Evolutionary conservation across 2,888 invertebrate genomes (phyloP).

Genomic region (Troides oblongomaculatus): DNA sequence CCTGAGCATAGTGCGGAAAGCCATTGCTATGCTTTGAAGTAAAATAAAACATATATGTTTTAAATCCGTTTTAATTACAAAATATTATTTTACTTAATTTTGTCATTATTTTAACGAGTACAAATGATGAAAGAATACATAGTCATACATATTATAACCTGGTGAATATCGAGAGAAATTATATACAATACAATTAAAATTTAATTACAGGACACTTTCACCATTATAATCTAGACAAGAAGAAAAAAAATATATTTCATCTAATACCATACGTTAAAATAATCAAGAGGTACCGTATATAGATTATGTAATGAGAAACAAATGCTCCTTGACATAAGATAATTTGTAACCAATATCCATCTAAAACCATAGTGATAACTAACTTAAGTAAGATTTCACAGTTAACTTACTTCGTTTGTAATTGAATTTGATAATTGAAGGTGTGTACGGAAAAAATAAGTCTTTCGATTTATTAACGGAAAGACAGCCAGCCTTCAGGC

Average conservation of each 20-base stretch:
- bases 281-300: not conserved
- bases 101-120: not conserved
- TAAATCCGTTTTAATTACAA: not conserved
- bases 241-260: not conserved
- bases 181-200: not conserved
- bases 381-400: not conserved
- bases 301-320: constrained; percentile 28
- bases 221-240: not conserved
- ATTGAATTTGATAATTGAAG: not conserved
- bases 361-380: not conserved
- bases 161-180: not conserved
- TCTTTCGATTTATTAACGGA: constrained; percentile 1
- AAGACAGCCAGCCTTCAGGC: not conserved
- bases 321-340: not conserved
- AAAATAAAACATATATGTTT: constrained; percentile 16
- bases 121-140: no score
- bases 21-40: constrained; percentile 74
- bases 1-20: constrained; percentile 73
- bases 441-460: not conserved
- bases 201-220: no score
- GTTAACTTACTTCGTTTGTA: not conserved
- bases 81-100: not conserved
- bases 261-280: not conserved
- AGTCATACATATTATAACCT: not conserved
- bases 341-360: not conserved